These are phyloP conservation scores for Acronicta leporina DNA, from an alignment of 2,888 invertebrate genomes.

Conservation along the genomic window DNA sequence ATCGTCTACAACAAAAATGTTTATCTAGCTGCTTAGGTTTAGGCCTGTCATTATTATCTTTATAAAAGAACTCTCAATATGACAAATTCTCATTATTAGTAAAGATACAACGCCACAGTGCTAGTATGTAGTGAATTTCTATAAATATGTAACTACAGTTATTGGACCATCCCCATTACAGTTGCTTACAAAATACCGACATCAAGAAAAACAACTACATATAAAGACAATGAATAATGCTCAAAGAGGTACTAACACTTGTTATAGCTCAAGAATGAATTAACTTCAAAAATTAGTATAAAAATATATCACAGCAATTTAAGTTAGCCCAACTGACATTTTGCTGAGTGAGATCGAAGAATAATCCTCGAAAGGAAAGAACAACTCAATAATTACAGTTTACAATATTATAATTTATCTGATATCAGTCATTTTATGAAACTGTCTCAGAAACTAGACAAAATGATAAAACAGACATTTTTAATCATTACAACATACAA, in stretches of 20 bases:
- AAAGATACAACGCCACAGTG: constrained; percentile 32
- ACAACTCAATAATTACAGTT: constrained; percentile 59
- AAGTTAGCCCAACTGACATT: constrained; percentile 77
- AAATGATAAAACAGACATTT: constrained; percentile 53
- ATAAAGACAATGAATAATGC: constrained; percentile 67
- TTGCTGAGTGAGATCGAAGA: constrained; percentile 59
- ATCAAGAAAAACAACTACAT: constrained; percentile 70
- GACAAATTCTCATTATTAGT: constrained; percentile 15
- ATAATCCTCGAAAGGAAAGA: constrained; percentile 62
- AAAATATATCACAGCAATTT: constrained; percentile 88
- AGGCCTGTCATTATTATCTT: constrained; percentile 36
- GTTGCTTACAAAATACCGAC: constrained; percentile 65
- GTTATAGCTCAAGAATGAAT: constrained; percentile 71
- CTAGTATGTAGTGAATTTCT: constrained; percentile 27
- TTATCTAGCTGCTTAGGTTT: constrained; percentile 40
- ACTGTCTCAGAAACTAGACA: constrained; percentile 54
- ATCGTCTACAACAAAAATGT: constrained; percentile 33
- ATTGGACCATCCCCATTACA: constrained; percentile 75
- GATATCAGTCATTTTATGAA: constrained; percentile 61
- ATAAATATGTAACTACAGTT: constrained; percentile 23
- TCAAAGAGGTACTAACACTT: constrained; percentile 69
- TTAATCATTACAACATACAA: constrained; percentile 49
- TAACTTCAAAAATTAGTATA: constrained; percentile 79
- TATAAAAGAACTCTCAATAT: constrained; percentile 12
- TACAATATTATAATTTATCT: constrained; percentile 65